Evolutionary conservation across 2,113 vertebrate genomes (phyloP).

Genomic region (Symphodus melops): DNA sequence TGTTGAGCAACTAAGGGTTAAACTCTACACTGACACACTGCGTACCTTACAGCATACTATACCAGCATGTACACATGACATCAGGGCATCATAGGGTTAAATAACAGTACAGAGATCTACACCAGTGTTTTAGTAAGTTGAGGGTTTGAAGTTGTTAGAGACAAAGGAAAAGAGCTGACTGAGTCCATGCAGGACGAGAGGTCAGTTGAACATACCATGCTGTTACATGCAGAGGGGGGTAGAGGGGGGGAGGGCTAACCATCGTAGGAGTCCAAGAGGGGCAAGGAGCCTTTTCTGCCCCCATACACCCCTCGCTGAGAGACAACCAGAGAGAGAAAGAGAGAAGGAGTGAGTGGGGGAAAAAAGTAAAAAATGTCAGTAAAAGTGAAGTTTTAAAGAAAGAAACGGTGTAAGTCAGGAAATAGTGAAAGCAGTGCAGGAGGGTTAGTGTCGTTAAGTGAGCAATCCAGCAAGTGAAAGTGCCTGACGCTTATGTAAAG

Average conservation of each 20-base stretch:
- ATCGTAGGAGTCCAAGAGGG: constrained; percentile 86
- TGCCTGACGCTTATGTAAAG: background rate
- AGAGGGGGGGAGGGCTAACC: constrained; percentile 83
- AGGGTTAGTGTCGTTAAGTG: constrained; percentile 53
- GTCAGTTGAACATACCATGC: constrained; percentile 85
- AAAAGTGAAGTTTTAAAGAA: constrained; percentile 42
- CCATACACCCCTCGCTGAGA: constrained; percentile 85
- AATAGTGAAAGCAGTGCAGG: constrained; percentile 37
- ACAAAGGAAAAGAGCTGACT: constrained; percentile 48
- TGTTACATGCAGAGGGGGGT: constrained; percentile 85
- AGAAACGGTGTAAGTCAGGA: constrained; percentile 42
- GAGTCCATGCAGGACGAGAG: constrained; percentile 81
- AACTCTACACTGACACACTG: constrained; percentile 20
- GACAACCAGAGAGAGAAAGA: constrained; percentile 61
- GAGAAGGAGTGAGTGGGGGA: constrained; percentile 59
- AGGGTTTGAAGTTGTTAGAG: constrained; percentile 22
- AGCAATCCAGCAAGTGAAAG: constrained; percentile 10
- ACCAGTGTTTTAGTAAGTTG: constrained; percentile 35
- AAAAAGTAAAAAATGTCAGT: constrained; percentile 47
- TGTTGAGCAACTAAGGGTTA: background rate
- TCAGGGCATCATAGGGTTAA: constrained; percentile 12
- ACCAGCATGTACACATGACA: constrained; percentile 57
- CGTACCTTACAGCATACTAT: constrained; percentile 55
- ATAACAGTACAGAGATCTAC: constrained; percentile 23
- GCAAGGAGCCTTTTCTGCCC: constrained; percentile 85